Conservation (phyloP, 2,888 invertebrate species). For the Polyommatus icarus region DNA sequence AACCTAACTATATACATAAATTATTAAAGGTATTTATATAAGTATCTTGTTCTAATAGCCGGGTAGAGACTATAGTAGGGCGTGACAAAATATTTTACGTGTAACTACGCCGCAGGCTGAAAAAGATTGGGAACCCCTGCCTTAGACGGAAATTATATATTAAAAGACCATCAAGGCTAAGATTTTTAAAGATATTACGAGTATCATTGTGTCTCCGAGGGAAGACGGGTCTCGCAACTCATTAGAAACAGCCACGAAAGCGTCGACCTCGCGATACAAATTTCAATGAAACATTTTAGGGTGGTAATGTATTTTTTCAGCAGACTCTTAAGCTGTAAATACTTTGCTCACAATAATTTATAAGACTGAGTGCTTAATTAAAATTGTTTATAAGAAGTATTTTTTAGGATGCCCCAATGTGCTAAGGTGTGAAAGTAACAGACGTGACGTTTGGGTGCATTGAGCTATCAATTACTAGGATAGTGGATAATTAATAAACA, state of each 20-base stretch:
- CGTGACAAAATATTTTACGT: too few species aligned
- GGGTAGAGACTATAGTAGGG: too few species aligned
- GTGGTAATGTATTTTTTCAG: conserved; percentile 24
- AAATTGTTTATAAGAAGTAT: not conserved
- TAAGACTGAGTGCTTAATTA: not conserved
- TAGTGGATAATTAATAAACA: too few species aligned
- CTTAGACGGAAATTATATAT: conserved; percentile 70
- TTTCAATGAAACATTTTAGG: conserved; percentile 65
- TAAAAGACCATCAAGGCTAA: conserved; percentile 67
- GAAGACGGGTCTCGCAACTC: conserved; percentile 50
- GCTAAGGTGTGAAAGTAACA: too few species aligned
- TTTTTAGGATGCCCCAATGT: too few species aligned
- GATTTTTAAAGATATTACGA: conserved; percentile 67
- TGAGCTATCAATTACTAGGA: too few species aligned
- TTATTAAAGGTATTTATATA: too few species aligned
- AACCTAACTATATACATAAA: too few species aligned
- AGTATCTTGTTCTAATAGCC: too few species aligned
- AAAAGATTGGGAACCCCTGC: too few species aligned
- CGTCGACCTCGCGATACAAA: conserved; percentile 64
- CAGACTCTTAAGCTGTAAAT: not conserved
- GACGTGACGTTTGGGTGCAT: too few species aligned
- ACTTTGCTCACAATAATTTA: not conserved
- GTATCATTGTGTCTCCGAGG: conserved; percentile 61
- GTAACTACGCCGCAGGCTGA: too few species aligned
- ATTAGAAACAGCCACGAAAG: conserved; percentile 46